A percentile compares a stretch with the other conserved stretches of the same genome.
These are phyloP conservation scores for Scalopus aquaticus DNA, from an alignment of 2,113 vertebrate species.

Conservation along the genomic window DNA sequence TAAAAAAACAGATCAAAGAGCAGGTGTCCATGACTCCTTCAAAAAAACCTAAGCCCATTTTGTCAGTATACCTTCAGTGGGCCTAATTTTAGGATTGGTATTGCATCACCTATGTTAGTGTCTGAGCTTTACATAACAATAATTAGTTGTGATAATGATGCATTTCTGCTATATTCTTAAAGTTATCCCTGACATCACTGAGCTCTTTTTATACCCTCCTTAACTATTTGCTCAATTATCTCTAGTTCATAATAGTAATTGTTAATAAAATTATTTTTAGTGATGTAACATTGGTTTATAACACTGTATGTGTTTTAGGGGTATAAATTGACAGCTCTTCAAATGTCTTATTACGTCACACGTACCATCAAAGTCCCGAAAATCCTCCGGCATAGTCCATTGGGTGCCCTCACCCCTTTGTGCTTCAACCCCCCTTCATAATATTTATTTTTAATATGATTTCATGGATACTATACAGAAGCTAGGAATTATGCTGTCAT, in stretches of 20 bases:
- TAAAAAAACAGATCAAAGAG: background rate
- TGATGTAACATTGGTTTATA: background rate
- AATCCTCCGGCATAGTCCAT: too few relatives aligned
- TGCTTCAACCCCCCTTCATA: background rate
- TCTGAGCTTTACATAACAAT: background rate
- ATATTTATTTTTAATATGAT: background rate
- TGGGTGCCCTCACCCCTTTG: too few relatives aligned
- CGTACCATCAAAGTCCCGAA: too few relatives aligned
- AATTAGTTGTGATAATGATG: background rate
- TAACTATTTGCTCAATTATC: constrained; percentile 4
- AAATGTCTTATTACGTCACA: too few relatives aligned
- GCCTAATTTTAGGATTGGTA: background rate
- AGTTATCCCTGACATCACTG: background rate
- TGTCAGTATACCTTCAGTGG: background rate
- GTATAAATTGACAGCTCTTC: too few relatives aligned
- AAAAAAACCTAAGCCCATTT: background rate
- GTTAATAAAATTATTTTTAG: background rate
- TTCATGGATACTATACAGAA: background rate
- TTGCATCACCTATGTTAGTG: background rate
- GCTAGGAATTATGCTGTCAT: background rate
- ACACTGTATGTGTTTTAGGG: background rate
- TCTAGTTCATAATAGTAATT: background rate
- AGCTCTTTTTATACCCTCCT: background rate
- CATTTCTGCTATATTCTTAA: background rate
- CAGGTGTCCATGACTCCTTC: background rate